Conservation (phyloP, 1,140 invertebrate species). For the Halictus rubicundus region DNA sequence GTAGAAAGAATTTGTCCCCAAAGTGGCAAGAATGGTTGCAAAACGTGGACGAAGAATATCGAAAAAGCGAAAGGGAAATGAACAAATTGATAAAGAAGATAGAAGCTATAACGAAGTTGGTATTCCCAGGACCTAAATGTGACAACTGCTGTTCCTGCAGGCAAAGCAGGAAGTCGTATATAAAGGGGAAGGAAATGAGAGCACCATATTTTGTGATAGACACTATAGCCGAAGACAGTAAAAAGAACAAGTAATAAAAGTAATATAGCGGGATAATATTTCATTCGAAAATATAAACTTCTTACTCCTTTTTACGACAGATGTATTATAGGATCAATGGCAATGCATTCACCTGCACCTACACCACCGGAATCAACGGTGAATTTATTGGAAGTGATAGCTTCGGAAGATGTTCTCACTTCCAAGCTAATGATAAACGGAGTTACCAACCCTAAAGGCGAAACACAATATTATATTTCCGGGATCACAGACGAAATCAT, state of each 20-base stretch:
- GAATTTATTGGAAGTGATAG: constrained; percentile 50
- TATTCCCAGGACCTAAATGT: constrained; percentile 59
- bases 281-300: not conserved
- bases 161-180: constrained; percentile 63
- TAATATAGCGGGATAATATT: not conserved
- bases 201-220: constrained; percentile 59
- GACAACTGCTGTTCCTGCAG: constrained; percentile 71
- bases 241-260: constrained; percentile 54
- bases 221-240: constrained; percentile 42
- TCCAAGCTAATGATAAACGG: constrained; percentile 62
- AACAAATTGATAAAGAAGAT: constrained; percentile 66
- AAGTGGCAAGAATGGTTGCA: constrained; percentile 70
- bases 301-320: constrained; percentile 33
- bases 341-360: constrained; percentile 64
- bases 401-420: constrained; percentile 60
- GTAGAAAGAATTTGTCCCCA: constrained; percentile 69
- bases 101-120: constrained; percentile 46
- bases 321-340: constrained; percentile 61
- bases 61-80: constrained; percentile 55
- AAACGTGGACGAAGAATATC: constrained; percentile 64
- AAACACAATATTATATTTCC: constrained; percentile 56
- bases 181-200: constrained; percentile 57
- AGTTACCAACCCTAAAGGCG: constrained; percentile 48
- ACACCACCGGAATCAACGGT: constrained; percentile 53
- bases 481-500: constrained; percentile 58